Evolutionary conservation across 2,888 invertebrate species (phyloP), one percentile per base, ranked within the genome.

Genomic region (Drosophila fulvimacula): DNA sequence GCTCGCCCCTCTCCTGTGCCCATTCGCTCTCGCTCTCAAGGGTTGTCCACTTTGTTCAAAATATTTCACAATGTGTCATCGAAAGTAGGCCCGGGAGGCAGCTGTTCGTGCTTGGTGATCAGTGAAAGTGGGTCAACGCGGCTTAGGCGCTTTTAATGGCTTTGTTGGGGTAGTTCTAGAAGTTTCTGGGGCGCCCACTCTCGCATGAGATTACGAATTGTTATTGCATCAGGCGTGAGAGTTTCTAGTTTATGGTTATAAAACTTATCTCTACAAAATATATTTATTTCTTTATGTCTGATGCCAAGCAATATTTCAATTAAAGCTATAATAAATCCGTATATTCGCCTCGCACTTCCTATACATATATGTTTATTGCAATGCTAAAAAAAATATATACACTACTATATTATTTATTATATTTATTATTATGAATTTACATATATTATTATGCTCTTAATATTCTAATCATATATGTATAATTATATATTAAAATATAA

Each of bases 71-170:
- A 67, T 73, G 72, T 68, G 72, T 76, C 79, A 72, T 51, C 64
- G 75, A 59, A 77, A 66, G 74, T 76, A 59, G 79, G 61, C 48
- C 48, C 48, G 30, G 19, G 27, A n/a, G 30, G 34, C 62, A 64
- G 63, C 62, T 64, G 63, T 42, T 52, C 64, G 36, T 71, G 74
- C 69, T 65, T 64, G 69, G 59, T 76, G 61, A 21, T 39, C 79
- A 79, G 86, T 79, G 87, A 87, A 83, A 83, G 83, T 83, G 82
- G 87, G 83, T 80, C 83, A 80, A 1, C 11, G 13, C 51, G 51
- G 46, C 36, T 61, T 68, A 49, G 46, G 41, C 53, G 39, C 48
- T 51, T 36, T 58, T 68, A 27, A 66, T 63, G 52, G 51, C 48
- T 53, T 71, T 77, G 81, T 79, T 79, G 79, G 81, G 79, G 79